Evolutionary conservation across 2,888 invertebrate species (phyloP).

Genomic region (Thera britannica): DNA sequence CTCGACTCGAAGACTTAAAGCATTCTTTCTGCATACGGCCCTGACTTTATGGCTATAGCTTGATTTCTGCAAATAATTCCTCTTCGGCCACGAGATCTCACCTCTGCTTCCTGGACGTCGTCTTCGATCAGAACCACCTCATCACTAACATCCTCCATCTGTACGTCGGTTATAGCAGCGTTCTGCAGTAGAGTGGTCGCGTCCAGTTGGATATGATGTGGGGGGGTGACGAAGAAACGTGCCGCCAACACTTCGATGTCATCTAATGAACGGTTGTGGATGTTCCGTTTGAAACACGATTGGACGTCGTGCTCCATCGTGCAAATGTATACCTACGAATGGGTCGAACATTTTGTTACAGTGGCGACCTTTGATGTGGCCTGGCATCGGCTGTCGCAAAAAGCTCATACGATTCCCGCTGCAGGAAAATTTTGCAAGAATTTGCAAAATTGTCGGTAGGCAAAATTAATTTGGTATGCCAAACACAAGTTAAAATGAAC

Average conservation of each 20-base stretch:
- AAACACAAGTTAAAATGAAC: neutral
- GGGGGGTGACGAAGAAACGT: constrained; percentile 91
- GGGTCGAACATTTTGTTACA: neutral
- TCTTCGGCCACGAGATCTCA: constrained; percentile 54
- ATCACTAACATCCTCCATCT: constrained; percentile 90
- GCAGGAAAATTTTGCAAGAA: neutral
- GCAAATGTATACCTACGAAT: constrained; percentile 93
- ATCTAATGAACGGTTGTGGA: constrained; percentile 90
- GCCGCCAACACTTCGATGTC: constrained; percentile 90
- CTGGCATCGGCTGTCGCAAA: neutral
- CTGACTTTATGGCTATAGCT: neutral
- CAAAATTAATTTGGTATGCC: neutral
- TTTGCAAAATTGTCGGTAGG: too few species aligned
- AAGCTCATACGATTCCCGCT: neutral
- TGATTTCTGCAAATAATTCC: neutral
- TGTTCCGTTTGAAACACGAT: constrained; percentile 92
- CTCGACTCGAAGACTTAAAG: too few species aligned
- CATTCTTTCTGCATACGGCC: neutral
- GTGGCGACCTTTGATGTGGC: neutral
- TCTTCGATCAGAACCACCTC: constrained; percentile 53
- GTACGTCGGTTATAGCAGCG: constrained; percentile 92
- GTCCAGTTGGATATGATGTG: constrained; percentile 92
- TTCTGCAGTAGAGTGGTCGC: constrained; percentile 93
- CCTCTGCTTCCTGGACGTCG: constrained; percentile 76
- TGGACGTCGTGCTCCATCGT: constrained; percentile 93